Percentiles rank a stretch among this genome's conserved stretches.
phyloP scores from a whole-genome alignment of 2,113 vertebrate species.

The Orycteropus afer region DNA sequence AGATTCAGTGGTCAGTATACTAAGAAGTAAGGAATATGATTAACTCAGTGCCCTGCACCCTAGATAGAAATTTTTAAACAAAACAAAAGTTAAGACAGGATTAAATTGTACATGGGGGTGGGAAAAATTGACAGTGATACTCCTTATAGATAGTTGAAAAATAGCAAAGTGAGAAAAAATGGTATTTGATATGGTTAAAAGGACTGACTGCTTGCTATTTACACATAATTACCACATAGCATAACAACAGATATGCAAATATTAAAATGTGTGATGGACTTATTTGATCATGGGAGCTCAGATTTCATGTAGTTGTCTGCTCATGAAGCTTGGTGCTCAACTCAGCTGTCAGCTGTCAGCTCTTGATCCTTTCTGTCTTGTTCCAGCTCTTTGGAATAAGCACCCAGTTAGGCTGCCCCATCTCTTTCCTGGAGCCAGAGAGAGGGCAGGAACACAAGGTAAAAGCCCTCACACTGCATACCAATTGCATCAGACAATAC shows the following conservation, averaged over 20 bases:
- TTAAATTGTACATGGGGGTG: background rate
- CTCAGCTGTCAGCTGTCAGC: conserved; percentile 42
- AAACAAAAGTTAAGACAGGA: background rate
- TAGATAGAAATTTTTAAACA: conserved; percentile 8
- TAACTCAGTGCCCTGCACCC: background rate
- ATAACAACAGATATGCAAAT: background rate
- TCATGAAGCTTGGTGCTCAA: background rate
- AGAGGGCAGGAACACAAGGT: background rate
- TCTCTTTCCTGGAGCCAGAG: conserved; percentile 29
- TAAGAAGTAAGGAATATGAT: background rate
- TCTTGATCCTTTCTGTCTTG: background rate
- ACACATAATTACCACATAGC: background rate
- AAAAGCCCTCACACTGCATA: background rate
- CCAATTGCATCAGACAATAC: background rate
- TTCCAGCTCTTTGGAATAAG: conserved; percentile 20
- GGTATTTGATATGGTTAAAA: background rate
- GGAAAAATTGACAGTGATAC: background rate
- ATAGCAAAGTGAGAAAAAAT: background rate
- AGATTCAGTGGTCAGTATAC: background rate
- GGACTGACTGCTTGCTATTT: conserved; percentile 1
- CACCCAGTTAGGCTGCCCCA: background rate
- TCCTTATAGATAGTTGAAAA: background rate
- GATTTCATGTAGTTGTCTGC: background rate
- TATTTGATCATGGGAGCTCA: background rate
- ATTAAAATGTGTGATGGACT: conserved; percentile 8